Evolutionary conservation across 2,888 invertebrate genomes (phyloP), one percentile per base, ranked within the genome.

Genomic region (Tribolium freemani): DNA sequence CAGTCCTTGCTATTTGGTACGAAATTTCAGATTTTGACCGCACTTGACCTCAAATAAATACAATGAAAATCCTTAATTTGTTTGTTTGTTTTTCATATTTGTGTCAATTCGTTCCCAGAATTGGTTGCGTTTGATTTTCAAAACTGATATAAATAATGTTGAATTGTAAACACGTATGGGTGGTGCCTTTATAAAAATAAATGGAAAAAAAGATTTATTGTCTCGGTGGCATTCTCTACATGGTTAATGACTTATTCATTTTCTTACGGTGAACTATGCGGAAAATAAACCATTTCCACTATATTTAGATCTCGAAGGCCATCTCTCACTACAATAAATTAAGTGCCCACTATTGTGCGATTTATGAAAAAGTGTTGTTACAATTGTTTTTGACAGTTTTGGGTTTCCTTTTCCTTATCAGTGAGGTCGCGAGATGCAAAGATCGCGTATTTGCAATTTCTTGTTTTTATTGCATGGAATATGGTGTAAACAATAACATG

Each of bases 301-400:
- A 30, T 54, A 54, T 54, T 54, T 54, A 54, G 51, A 20, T 20
- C 6, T 9, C 30, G 54, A 54, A 54, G 54, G 54, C 13, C 54
- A 54, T 16, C 16, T 1, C 6, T 54, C 30, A 54, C 54, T 54
- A 21, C 53, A 53, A 53, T 53, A 21, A 53, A 53, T 53, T 21
- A 13, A 13, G 11, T 48, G 13, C 16, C 16, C 13, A 48, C 11
- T 11, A 13, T 11, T 48, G 10, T 48, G 11, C 13, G 48, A 16
- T 48, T 48, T 48, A 13, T 48, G 5, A 46, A 38, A 13, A 46
- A 13, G 10, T 48, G 6, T 10, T 11, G 6, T 11, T n/a, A 48
- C 8, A 13, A 16, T 11, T 11, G 48, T 48, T 2, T 48, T 48
- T 3, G 10, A 48, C 13, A 11, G 16, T 48, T 16, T 48, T 48